Base-by-base conservation (phyloP, 2,797 vertebrate genomes). In the Thunnus albacares region DNA sequence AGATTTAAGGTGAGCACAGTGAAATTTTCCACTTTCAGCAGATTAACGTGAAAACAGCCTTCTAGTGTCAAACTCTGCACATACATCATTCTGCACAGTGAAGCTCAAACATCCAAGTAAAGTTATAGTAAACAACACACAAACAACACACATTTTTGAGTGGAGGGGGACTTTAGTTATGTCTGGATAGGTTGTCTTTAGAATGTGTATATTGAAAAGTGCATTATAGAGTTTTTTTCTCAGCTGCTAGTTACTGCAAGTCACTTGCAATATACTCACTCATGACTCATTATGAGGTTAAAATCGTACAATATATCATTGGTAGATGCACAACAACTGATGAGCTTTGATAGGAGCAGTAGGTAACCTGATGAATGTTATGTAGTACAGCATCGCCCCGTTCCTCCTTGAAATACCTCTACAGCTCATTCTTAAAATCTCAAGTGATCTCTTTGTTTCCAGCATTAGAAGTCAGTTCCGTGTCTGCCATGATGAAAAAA, bases 291-390 rank as follows among this genome's bases (percentile, higher is more conserved):
- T 18, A 35, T 33, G 6, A 7, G 4, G 8, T 73, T 30, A 24
- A 35, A 64, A 45, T 15, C 14, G 6, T 45, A 45, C 43, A 45
- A 45, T 15, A 45, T 45, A 45, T 38, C 7, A 13, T 43, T 22
- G n/a, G 28, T 38, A 18, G 4, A 62, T 22, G 18, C 17, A 51
- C 4, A 41, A 10, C 24, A 41, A 14, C 1, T 52, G 33, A 65
- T 79, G 41, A 65, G 2, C 35, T 58, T n/a, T 33, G 22, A 81
- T 8, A 22, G 28, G 55, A 62, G 51, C 7, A 2, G 17, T 17
- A 18, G 6, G 26, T 20, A 51, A 63, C 18, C 67, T 49, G 57
- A 63, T 55, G 35, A 5, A 62, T 64, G 38, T 49, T 76, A 47
- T 51, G 45, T 63, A 43, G 10, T 3, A 5, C 17, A 47, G 35